Percentiles rank a stretch among this genome's conserved stretches.
Conservation (phyloP, 2,888 invertebrate species). For the Macrosiphum euphorbiae region DNA sequence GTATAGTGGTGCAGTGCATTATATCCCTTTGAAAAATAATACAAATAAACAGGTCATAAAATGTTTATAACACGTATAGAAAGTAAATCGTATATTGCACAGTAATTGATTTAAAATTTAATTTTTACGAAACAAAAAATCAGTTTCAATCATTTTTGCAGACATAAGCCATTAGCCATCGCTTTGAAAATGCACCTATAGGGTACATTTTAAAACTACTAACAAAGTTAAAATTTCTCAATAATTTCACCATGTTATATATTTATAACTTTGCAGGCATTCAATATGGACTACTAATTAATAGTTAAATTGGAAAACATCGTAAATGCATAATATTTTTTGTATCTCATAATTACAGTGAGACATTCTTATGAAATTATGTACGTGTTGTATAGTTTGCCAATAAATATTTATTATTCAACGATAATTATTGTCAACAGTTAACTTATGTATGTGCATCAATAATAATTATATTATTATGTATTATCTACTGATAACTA, state of each 20-base stretch:
- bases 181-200: background rate
- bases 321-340: background rate
- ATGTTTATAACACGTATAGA: background rate
- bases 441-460: background rate
- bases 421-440: background rate
- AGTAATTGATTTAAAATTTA: conserved; percentile 3
- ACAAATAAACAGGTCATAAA: conserved; percentile 7
- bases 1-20: background rate
- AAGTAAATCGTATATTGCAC: conserved; percentile 8
- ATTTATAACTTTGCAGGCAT: background rate
- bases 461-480: background rate
- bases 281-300: background rate
- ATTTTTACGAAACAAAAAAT: conserved; percentile 12
- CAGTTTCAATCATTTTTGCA: background rate
- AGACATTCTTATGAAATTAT: background rate
- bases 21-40: background rate
- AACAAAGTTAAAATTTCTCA: background rate
- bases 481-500: background rate
- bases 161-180: background rate
- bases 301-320: background rate
- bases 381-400: background rate
- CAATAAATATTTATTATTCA: background rate
- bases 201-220: background rate
- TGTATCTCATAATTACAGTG: background rate
- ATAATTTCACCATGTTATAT: background rate